Evolutionary conservation across 2,888 invertebrate species (phyloP), one percentile per base, ranked within the genome.

Genomic region (Hyposoter dolosus): DNA sequence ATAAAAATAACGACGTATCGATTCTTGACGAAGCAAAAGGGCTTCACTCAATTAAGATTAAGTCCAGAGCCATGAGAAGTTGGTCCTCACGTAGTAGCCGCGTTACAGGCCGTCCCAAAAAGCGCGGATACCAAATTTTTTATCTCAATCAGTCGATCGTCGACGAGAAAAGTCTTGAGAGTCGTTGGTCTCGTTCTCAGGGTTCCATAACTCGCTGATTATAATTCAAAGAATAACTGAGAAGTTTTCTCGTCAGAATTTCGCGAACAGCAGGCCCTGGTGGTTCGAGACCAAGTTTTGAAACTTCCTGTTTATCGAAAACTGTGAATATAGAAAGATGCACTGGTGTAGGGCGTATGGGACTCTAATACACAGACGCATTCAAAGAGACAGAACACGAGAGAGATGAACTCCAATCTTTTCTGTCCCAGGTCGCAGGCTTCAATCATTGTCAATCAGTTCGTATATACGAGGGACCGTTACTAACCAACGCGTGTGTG

Each of bases 401-500:
- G 74, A 69, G 79, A 78, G 53, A 83, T 53, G 76, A 53, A 78
- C 40, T 68, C 68, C 63, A 88, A 85, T 87, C 87, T 84, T 88
- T 87, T 83, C 88, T 85, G 86, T 85, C 88, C 83, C 60, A 60
- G 15, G 60, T 60, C 72, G 19, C 88, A 89, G 88, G 89, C 87
- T 89, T 92, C 91, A 92, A 91, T 92, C 91, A 90, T 90, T 91
- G 91, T 91, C 91, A 92, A 91, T 92, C 91, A 90, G 89, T 90
- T 90, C 89, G 89, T 74, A 50, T 50, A 35, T 87, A 90, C 90
- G 89, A 90, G 89, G 89, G 90, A 92, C 92, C 91, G 92, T 92
- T 92, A 91, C 83, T 82, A 87, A 79, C 72, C 72, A 80, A 72
- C 80, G 72, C 80, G 53, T 72, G 72, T 72, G 71, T 53, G 43